These are phyloP conservation scores for Cydia strobilella DNA, from an alignment of 1,140 invertebrate species.

Conservation along the genomic window DNA sequence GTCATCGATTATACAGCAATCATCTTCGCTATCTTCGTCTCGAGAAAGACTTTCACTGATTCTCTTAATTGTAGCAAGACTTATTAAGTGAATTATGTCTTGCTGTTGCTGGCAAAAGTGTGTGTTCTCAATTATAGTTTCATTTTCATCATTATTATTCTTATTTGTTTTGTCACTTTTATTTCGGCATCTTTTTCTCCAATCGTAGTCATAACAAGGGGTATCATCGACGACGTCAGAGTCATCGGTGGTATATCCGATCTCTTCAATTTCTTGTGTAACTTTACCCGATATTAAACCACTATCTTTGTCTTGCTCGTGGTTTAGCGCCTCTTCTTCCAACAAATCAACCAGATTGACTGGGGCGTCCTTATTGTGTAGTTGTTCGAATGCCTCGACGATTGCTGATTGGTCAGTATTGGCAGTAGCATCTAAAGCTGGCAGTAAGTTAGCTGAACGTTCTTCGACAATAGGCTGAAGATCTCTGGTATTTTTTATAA, in stretches of 20 bases:
- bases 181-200: slow-evolving; percentile 37
- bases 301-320: slow-evolving; percentile 35
- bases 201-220: slow-evolving; percentile 42
- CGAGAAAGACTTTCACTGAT: slow-evolving; percentile 57
- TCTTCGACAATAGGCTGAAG: slow-evolving; percentile 42
- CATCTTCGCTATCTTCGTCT: slow-evolving; percentile 47
- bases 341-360: slow-evolving; percentile 56
- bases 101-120: slow-evolving; percentile 56
- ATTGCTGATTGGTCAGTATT: slow-evolving; percentile 52
- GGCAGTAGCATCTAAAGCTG: slow-evolving; percentile 51
- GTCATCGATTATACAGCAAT: slow-evolving; percentile 33
- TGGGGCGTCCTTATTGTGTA: slow-evolving; percentile 51
- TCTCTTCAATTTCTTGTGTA: slow-evolving; percentile 33
- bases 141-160: slow-evolving; percentile 25
- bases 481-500: neutral
- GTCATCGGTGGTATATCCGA: slow-evolving; percentile 49
- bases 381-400: slow-evolving; percentile 53
- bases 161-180: slow-evolving; percentile 16
- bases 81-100: slow-evolving; percentile 42
- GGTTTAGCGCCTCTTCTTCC: slow-evolving; percentile 57
- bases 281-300: slow-evolving; percentile 44
- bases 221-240: slow-evolving; percentile 54
- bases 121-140: slow-evolving; percentile 42
- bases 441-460: slow-evolving; percentile 53
- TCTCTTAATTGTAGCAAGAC: slow-evolving; percentile 57